phyloP scores from a whole-genome alignment of 1,140 invertebrate genomes.

The Cydia strobilella region DNA sequence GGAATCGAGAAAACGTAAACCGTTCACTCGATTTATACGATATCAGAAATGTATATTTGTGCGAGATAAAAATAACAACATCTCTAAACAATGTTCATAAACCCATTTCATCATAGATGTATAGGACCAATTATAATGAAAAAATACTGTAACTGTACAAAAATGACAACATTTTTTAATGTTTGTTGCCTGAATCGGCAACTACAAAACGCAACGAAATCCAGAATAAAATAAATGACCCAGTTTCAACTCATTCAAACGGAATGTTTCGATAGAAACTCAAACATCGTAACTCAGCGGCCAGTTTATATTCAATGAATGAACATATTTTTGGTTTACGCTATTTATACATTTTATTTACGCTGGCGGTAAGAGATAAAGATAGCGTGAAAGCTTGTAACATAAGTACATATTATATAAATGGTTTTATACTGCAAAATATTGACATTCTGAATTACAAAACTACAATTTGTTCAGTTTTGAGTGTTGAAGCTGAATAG shows the following conservation, averaged over 20 bases:
- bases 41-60: too few species aligned
- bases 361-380: not conserved
- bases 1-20: not conserved
- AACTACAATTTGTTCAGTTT: too few species aligned
- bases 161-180: not conserved
- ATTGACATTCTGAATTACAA: too few species aligned
- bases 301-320: not conserved
- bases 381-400: not conserved
- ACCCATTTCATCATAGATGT: not conserved
- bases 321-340: conserved; percentile 9
- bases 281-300: conserved; percentile 8
- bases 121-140: not conserved
- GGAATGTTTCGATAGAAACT: conserved; percentile 8
- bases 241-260: conserved; percentile 5
- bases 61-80: too few species aligned
- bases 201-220: not conserved
- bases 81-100: too few species aligned
- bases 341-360: conserved; percentile 16
- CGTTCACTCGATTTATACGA: not conserved
- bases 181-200: not conserved
- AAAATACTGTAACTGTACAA: not conserved
- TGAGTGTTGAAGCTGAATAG: too few species aligned
- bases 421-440: too few species aligned
- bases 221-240: not conserved
- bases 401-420: not conserved